phyloP scores from a whole-genome alignment of 2,797 vertebrate genomes.

The Microtus agrestis region DNA sequence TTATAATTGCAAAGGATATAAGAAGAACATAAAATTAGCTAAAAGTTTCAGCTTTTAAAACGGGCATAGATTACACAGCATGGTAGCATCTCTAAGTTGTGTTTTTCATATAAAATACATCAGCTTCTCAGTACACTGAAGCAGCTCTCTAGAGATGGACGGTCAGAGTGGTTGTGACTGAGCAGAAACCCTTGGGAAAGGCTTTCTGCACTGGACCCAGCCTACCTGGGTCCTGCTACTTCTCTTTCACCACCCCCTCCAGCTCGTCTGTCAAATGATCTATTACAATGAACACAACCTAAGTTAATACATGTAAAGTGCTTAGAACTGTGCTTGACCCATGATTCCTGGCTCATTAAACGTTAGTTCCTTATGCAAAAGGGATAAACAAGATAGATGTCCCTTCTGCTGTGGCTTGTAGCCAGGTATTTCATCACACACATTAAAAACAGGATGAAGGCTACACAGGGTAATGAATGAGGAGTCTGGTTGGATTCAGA shows the following conservation, averaged over 20 bases:
- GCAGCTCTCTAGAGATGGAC: neutral
- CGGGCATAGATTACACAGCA: neutral
- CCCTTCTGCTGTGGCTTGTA: neutral
- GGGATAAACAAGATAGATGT: slow-evolving; percentile 34
- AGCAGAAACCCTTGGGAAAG: neutral
- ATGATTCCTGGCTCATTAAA: neutral
- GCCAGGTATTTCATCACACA: slow-evolving; percentile 13
- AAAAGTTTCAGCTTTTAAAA: neutral
- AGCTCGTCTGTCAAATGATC: neutral
- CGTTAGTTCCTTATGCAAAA: neutral
- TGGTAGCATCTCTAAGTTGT: neutral
- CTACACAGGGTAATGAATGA: neutral
- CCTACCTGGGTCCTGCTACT: neutral
- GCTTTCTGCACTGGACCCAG: neutral
- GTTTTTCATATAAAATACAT: neutral
- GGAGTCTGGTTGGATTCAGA: neutral
- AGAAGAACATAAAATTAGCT: slow-evolving; percentile 1
- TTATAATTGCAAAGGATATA: neutral
- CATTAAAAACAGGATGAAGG: neutral
- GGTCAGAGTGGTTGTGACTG: too few relatives aligned
- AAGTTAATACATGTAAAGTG: neutral
- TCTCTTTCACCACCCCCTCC: neutral
- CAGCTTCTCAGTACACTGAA: neutral
- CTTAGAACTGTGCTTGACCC: neutral
- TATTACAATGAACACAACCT: neutral